Evolutionary conservation across 2,888 invertebrate genomes (phyloP).

Genomic region (Conops quadrifasciatus): DNA sequence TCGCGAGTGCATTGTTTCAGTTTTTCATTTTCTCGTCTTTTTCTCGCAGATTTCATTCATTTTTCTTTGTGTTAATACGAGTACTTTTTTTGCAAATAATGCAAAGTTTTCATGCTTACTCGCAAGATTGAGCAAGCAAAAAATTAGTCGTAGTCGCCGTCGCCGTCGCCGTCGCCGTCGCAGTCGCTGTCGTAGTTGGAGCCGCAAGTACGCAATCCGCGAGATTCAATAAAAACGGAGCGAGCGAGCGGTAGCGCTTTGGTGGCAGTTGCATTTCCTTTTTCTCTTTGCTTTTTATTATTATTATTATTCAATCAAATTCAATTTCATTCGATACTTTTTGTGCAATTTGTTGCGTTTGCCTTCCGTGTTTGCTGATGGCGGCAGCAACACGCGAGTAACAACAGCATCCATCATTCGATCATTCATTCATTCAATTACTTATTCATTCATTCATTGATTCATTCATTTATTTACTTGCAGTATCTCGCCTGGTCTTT

Average conservation of each 20-base stretch:
- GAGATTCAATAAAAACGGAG: no score
- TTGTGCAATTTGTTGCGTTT: neutral
- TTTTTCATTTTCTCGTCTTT: neutral
- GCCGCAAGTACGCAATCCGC: neutral
- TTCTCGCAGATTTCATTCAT: neutral
- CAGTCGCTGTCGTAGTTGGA: neutral
- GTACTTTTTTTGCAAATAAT: neutral
- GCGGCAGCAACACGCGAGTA: neutral
- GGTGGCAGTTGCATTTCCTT: neutral
- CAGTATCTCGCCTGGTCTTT: neutral
- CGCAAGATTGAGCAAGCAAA: neutral
- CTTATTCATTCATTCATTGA: neutral
- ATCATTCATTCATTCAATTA: neutral
- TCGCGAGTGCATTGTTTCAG: no score
- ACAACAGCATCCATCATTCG: no score
- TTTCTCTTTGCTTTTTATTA: neutral
- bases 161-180: neutral
- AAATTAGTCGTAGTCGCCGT: neutral
- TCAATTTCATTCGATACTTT: neutral
- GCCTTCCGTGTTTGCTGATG: neutral
- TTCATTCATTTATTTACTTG: neutral
- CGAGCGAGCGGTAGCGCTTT: no score
- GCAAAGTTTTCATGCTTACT: neutral
- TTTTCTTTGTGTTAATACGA: neutral
- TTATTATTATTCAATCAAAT: conserved; percentile 6